Conservation (phyloP, 1,140 invertebrate genomes). For the Drosophila quadrilineata region DNA sequence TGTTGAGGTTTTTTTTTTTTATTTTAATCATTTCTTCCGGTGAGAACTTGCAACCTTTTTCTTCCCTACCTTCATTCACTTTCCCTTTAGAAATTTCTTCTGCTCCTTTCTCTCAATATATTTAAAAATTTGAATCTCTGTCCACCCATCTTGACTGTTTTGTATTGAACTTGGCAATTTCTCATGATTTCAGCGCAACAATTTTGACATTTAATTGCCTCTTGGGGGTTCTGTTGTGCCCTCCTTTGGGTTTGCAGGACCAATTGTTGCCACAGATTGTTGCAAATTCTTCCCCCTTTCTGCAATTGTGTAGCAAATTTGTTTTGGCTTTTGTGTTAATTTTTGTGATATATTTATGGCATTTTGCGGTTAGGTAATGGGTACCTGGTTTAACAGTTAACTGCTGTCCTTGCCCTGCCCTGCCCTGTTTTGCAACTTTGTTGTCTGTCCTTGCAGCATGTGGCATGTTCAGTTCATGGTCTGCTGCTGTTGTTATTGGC, state of each 20-base stretch:
- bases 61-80: not conserved
- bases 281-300: conserved; percentile 3
- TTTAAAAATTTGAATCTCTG: not conserved
- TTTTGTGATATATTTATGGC: conserved; percentile 40
- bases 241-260: conserved; percentile 35
- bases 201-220: conserved; percentile 54
- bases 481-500: conserved; percentile 7
- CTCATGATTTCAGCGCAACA: conserved; percentile 34
- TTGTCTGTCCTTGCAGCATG: too few species aligned
- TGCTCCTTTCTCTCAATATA: not conserved
- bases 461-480: too few species aligned
- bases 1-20: too few species aligned
- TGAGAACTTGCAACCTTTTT: too few species aligned
- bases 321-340: conserved; percentile 40
- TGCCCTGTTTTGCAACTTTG: not conserved
- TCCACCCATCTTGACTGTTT: not conserved
- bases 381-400: conserved; percentile 20
- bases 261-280: too few species aligned
- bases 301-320: conserved; percentile 30
- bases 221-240: conserved; percentile 27
- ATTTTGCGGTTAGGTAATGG: conserved; percentile 25
- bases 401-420: conserved; percentile 12
- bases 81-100: not conserved
- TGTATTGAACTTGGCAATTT: conserved; percentile 10
- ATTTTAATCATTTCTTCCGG: too few species aligned